Conservation (phyloP, 2,113 vertebrate species). For the Ochotona princeps region DNA sequence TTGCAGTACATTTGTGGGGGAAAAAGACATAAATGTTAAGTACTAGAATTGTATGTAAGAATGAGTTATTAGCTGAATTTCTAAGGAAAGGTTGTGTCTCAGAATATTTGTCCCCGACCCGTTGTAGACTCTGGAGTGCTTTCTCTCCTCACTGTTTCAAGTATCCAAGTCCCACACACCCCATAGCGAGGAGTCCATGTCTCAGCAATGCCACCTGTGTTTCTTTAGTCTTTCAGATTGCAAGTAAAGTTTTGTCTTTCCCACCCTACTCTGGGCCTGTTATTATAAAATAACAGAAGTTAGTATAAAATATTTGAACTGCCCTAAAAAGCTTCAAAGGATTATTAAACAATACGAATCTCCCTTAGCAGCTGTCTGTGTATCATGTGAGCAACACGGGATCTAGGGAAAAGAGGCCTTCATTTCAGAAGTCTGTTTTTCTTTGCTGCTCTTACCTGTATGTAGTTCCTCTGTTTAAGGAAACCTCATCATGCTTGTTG, state of each 20-base stretch:
- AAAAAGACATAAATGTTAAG: background rate
- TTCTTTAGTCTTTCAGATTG: background rate
- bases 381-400: background rate
- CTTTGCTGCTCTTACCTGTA: background rate
- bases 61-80: background rate
- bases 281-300: slow-evolving; percentile 52
- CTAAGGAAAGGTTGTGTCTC: background rate
- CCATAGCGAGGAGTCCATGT: too few relatives aligned
- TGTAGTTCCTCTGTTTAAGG: background rate
- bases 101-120: background rate
- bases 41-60: background rate
- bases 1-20: background rate
- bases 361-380: background rate
- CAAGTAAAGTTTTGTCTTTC: slow-evolving; percentile 10
- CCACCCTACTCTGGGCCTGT: background rate
- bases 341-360: slow-evolving; percentile 12
- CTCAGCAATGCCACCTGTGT: background rate
- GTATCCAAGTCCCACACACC: too few relatives aligned
- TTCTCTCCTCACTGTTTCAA: too few relatives aligned
- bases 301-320: slow-evolving; percentile 52
- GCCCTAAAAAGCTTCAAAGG: slow-evolving; percentile 37
- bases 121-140: too few relatives aligned
- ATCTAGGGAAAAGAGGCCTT: background rate
- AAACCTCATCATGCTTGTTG: background rate
- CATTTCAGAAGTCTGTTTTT: background rate